These are phyloP conservation scores for Apostichopus parvimensis DNA, from an alignment of 35 echinoderm and acorn worm species.

Conservation along the genomic window DNA sequence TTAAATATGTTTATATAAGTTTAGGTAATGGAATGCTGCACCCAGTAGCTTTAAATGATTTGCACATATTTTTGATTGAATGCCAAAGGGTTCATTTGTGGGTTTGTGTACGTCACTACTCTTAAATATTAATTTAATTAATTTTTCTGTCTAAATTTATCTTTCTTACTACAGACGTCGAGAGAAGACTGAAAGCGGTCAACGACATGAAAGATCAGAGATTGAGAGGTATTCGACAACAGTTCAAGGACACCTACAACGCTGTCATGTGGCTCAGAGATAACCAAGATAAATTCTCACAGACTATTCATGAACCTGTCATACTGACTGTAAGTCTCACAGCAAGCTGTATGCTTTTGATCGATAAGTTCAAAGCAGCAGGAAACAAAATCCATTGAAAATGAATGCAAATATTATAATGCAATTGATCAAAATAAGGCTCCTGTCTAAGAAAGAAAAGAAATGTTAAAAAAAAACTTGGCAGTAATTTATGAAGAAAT, in stretches of 20 bases:
- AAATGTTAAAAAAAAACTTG: too few relatives aligned
- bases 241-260: slow-evolving; percentile 71
- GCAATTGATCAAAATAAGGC: too few relatives aligned
- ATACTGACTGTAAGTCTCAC: slow-evolving; percentile 72
- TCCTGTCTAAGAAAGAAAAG: too few relatives aligned
- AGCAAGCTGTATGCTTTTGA: too few relatives aligned
- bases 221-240: slow-evolving; percentile 54
- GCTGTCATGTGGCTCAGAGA: slow-evolving; percentile 89
- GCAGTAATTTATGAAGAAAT: too few relatives aligned
- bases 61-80: too few relatives aligned
- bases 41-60: too few relatives aligned
- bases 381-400: neutral
- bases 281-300: slow-evolving; percentile 83
- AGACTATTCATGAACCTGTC: slow-evolving; percentile 87
- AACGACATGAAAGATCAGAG: slow-evolving; percentile 81
- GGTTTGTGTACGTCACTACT: too few relatives aligned
- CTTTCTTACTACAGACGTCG: neutral
- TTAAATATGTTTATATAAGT: neutral
- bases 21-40: neutral
- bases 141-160: neutral
- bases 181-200: slow-evolving; percentile 66
- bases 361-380: too few relatives aligned
- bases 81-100: too few relatives aligned
- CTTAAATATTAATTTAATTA: neutral
- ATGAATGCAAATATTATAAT: neutral